A percentile compares a stretch with the other conserved stretches of the same genome.
These are phyloP conservation scores for Myotis findleyi DNA, from an alignment of 2,797 vertebrate species.

Conservation along the genomic window DNA sequence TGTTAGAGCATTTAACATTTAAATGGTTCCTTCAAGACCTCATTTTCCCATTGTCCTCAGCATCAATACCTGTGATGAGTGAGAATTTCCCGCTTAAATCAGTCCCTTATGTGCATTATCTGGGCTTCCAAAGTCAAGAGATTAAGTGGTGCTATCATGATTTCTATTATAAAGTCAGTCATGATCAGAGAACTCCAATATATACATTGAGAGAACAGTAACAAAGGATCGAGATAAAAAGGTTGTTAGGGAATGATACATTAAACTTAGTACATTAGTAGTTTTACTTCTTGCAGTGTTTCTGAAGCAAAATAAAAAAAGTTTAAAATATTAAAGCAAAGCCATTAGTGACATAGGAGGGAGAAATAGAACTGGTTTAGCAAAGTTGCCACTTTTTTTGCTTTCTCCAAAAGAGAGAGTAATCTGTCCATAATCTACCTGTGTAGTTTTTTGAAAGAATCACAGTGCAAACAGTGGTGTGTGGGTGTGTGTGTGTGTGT, in stretches of 20 bases:
- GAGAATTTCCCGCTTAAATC: background rate
- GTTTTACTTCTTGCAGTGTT: background rate
- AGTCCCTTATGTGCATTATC: background rate
- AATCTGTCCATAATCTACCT: background rate
- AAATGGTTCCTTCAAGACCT: background rate
- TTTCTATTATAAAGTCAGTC: background rate
- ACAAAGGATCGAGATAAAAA: background rate
- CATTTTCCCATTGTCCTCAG: background rate
- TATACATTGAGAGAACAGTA: background rate
- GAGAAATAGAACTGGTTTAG: background rate
- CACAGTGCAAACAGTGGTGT: rapidly evolving
- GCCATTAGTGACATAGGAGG: background rate
- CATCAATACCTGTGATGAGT: background rate
- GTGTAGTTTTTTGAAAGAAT: background rate
- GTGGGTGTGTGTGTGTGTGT: background rate
- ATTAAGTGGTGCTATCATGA: background rate
- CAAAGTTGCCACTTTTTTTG: background rate
- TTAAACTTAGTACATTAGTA: background rate
- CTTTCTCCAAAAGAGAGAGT: background rate
- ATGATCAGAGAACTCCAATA: background rate
- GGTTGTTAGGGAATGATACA: background rate
- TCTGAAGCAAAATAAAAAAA: background rate
- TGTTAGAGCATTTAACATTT: background rate
- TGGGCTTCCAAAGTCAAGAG: background rate
- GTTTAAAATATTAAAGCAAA: conserved; percentile 19